A percentile compares a stretch with the other conserved stretches of the same genome.
phyloP scores from a whole-genome alignment of 2,113 vertebrate species.

The Strix aluco region DNA sequence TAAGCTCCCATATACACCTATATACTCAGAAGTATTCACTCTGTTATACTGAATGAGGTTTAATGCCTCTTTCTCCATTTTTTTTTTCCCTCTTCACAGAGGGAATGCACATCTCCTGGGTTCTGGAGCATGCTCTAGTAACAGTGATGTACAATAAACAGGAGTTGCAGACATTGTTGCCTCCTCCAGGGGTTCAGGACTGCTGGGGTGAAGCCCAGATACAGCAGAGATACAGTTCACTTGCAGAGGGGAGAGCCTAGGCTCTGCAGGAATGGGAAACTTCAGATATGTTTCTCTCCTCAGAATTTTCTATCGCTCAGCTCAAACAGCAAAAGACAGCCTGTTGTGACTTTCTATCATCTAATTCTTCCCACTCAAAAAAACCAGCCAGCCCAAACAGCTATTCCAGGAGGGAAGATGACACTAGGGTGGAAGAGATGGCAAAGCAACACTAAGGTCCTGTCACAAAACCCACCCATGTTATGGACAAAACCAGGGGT shows the following conservation, averaged over 20 bases:
- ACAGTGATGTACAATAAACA: background rate
- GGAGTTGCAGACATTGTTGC: background rate
- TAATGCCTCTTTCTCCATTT: background rate
- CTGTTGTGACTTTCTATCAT: background rate
- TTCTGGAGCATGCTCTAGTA: background rate
- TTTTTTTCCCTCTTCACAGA: background rate
- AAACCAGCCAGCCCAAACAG: background rate
- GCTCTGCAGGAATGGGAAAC: background rate
- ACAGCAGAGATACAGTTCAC: background rate
- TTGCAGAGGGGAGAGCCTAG: background rate
- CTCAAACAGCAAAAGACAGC: background rate
- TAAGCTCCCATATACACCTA: background rate
- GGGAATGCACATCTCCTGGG: background rate
- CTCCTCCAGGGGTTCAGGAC: background rate
- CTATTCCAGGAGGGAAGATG: background rate
- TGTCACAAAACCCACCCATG: background rate
- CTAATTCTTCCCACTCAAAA: background rate
- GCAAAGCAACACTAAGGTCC: background rate
- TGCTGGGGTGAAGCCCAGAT: background rate
- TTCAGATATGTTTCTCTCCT: background rate
- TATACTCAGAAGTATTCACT: background rate
- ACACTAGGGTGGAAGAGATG: background rate
- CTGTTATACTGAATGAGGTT: background rate
- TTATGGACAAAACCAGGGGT: background rate
- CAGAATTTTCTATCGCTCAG: background rate